Conservation (phyloP, 2,888 invertebrate species). For the Hypselothyrea guttata region DNA sequence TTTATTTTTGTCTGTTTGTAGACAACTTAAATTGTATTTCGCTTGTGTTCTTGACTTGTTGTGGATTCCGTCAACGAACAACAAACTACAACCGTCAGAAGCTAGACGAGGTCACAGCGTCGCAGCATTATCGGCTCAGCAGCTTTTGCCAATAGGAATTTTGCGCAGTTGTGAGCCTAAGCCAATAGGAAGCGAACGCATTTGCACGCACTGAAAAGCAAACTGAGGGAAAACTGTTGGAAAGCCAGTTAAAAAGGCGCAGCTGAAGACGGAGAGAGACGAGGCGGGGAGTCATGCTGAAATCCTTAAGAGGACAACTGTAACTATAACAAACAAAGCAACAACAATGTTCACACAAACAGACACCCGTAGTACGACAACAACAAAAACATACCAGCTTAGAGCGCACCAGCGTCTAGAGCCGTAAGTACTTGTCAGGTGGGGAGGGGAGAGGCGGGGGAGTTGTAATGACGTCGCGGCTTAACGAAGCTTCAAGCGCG, state of each 20-base stretch:
- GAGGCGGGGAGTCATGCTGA: not conserved
- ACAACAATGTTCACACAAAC: conserved; percentile 45
- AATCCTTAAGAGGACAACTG: not conserved
- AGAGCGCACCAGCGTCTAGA: conserved; percentile 24
- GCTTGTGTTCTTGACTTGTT: too few relatives aligned
- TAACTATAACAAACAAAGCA: conserved; percentile 7
- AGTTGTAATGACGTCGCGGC: conserved; percentile 3
- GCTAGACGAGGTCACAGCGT: conserved; percentile 10
- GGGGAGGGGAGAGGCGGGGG: not conserved
- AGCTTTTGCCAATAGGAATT: conserved; percentile 54
- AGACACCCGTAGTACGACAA: conserved; percentile 6
- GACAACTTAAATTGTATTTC: too few relatives aligned
- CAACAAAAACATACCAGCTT: conserved; percentile 21
- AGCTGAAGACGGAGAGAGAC: too few relatives aligned
- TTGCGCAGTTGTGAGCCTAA: conserved; percentile 45
- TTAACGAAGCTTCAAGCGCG: conserved; percentile 1
- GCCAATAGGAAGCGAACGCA: conserved; percentile 49
- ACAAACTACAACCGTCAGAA: conserved; percentile 8
- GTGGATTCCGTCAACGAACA: conserved; percentile 21
- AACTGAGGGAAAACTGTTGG: not conserved
- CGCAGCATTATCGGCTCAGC: conserved; percentile 1
- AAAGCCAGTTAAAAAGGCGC: not conserved
- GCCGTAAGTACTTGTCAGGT: conserved; percentile 47
- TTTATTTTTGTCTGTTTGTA: too few relatives aligned
- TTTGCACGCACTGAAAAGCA: conserved; percentile 21